These are phyloP conservation scores for Cremastobaeus sp. DNA, from an alignment of 2,888 invertebrate species.

Conservation along the genomic window DNA sequence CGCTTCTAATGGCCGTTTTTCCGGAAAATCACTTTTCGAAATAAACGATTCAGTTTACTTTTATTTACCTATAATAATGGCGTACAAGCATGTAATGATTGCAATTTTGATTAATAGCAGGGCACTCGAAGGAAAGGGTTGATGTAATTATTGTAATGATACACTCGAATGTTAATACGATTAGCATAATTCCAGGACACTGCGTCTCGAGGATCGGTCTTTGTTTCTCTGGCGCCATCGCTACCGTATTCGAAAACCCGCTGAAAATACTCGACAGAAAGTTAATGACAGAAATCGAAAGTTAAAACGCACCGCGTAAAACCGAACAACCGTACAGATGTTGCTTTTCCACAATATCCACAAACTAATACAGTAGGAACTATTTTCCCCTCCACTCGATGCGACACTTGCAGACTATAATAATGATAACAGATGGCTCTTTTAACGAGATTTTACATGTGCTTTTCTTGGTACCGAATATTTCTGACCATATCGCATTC, in stretches of 20 bases:
- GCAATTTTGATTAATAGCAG: constrained; percentile 5
- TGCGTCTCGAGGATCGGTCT: not conserved
- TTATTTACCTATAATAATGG: constrained; percentile 6
- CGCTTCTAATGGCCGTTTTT: no score
- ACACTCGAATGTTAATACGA: not conserved
- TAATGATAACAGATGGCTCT: constrained; percentile 53
- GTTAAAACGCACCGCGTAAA: not conserved
- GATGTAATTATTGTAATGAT: not conserved
- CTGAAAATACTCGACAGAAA: constrained; percentile 20
- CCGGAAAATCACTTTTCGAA: no score
- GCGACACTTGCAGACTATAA: constrained; percentile 30
- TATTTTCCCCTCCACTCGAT: constrained; percentile 15
- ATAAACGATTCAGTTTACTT: constrained; percentile 10
- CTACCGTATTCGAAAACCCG: constrained; percentile 8
- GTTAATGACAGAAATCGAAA: constrained; percentile 32
- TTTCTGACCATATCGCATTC: no score
- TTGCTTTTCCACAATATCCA: constrained; percentile 46
- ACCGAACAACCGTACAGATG: constrained; percentile 26
- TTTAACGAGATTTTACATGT: constrained; percentile 43
- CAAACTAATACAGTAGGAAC: constrained; percentile 36
- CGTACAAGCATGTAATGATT: not conserved
- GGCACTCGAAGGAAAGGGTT: no score
- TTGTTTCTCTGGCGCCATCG: not conserved
- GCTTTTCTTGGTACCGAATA: constrained; percentile 38
- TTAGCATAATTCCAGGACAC: constrained; percentile 7